Conservation (phyloP, 1,140 invertebrate species). For the Neodiprion pinetum region DNA sequence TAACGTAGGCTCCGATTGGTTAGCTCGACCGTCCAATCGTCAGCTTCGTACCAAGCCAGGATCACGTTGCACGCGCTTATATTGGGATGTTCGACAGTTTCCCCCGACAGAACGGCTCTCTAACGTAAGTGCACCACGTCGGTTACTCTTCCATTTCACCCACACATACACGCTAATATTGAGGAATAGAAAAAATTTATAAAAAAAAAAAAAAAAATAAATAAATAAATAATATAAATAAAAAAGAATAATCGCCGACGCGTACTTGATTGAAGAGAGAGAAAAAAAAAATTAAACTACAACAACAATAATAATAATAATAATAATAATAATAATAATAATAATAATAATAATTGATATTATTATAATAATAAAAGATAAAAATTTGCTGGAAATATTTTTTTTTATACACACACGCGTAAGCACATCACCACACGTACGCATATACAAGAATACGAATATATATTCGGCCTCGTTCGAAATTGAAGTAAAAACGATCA, state of each 20-base stretch:
- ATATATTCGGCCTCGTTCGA: too few relatives aligned
- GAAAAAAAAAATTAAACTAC: conserved; percentile 20
- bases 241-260: too few relatives aligned
- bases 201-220: conserved; percentile 8
- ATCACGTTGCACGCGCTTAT: conserved; percentile 90
- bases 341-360: conserved; percentile 45
- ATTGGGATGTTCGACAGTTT: conserved; percentile 71
- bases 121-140: conserved; percentile 79
- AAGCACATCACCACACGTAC: too few relatives aligned
- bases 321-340: conserved; percentile 43
- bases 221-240: not conserved
- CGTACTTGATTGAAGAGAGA: not conserved
- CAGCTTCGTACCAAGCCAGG: conserved; percentile 62
- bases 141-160: conserved; percentile 42
- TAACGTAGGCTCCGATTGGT: conserved; percentile 62
- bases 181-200: conserved; percentile 1
- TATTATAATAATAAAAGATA: conserved; percentile 42
- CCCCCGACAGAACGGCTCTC: conserved; percentile 90
- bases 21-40: conserved; percentile 55
- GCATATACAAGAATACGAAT: too few relatives aligned
- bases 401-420: not conserved
- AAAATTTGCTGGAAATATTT: not conserved
- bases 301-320: conserved; percentile 35
- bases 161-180: conserved; percentile 20
- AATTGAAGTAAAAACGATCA: too few relatives aligned